Conservation (phyloP, 2,113 vertebrate genomes). For the Aplodontia rufa region DNA sequence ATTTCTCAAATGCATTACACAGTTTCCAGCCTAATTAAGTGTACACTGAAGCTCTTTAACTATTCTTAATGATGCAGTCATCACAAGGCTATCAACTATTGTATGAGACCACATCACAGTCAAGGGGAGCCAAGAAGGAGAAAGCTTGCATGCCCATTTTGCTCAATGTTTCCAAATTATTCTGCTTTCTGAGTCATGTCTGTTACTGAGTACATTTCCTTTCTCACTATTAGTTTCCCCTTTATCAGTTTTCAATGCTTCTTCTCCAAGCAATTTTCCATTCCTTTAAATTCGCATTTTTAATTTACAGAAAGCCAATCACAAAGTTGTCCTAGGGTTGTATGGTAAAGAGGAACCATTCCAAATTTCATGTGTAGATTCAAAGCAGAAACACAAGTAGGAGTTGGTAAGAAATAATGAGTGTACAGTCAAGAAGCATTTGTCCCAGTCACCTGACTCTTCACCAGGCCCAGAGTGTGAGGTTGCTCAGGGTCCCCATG, state of each 20-base stretch:
- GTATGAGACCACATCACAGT: accelerated
- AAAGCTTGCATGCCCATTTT: not conserved
- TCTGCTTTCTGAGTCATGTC: not conserved
- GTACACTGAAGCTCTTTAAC: not conserved
- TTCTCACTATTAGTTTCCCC: not conserved
- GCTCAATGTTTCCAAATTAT: not conserved
- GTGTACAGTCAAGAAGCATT: not conserved
- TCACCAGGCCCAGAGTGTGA: not conserved
- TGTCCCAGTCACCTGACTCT: not conserved
- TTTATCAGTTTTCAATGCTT: not conserved
- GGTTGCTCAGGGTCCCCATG: not conserved
- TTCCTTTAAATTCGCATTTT: conserved; percentile 29
- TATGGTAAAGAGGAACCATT: not conserved
- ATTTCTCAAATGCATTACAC: not conserved
- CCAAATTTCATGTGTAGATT: not conserved
- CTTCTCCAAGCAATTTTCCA: not conserved
- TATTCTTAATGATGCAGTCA: not conserved
- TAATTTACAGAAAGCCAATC: not conserved
- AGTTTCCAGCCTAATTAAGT: conserved; percentile 24
- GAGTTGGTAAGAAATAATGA: not conserved
- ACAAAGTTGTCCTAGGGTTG: not conserved
- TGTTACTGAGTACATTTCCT: not conserved
- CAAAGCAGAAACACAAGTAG: not conserved
- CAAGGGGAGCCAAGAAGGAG: not conserved
- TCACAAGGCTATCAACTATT: not conserved